Evolutionary conservation across 1,140 invertebrate species (phyloP), one percentile per base, ranked within the genome.

Genomic region (Lasaia peninsularis): DNA sequence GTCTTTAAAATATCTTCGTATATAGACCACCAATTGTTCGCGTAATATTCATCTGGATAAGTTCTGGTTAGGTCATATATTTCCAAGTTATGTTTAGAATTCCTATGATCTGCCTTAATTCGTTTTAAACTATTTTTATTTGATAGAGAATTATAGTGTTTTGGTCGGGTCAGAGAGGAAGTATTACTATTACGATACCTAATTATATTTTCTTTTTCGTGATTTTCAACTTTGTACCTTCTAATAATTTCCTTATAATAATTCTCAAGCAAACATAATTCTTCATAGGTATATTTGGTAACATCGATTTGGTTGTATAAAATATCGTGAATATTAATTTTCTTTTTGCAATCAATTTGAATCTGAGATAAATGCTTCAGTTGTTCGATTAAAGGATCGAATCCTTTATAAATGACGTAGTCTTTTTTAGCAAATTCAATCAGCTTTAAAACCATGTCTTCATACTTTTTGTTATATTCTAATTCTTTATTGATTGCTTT

Each of bases 1-100:
- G 71, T 90, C 33, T 79, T 86, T 0, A 90, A 52, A 4, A 90
- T 65, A 31, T 89, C 87, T 53, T 88, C 85, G 70, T 90, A 90
- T 8, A 90, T 90, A 0, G 75, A 70, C 89, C 89, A 90, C 89
- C 89, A 90, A 63, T 90, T 90, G 63, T 89, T 89, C 0, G 89
- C 89, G 71, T 90, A 90, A 56, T 87, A 90, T 56, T 90, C 69
- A 11, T 69, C 35, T 0, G 89, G 88, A 51, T 90, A 89, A 2
- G 83, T 87, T 4, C 80, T 49, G 0, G 78, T 87, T 32, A 89
- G 31, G 18, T 88, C 82, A 54, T 78, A 80, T 2, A 88, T 88
- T 68, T 86, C 78, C 3, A 73, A 10, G 52, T 69, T 75, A 24
- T 84, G 80, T 62, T 31, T 69, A n/a, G 62, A 62, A 9, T 69